Evolutionary conservation across 2,113 vertebrate species (phyloP), one percentile per base, ranked within the genome.

Genomic region (Elephas maximus): DNA sequence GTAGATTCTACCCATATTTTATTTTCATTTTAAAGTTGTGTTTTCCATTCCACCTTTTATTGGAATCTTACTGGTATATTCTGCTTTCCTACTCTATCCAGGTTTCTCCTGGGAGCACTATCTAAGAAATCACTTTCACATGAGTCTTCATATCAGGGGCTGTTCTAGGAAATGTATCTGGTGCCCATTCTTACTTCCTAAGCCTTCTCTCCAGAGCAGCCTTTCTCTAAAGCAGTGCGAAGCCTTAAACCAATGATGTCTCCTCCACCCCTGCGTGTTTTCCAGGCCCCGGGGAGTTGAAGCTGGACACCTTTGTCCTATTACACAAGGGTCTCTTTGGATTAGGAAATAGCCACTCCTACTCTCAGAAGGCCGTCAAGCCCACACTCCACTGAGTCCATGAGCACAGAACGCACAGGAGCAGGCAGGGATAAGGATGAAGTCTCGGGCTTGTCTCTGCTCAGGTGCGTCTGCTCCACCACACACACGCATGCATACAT

Each of bases 271-370:
- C 0, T 20, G 24, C 20, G 8, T 30, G 62, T 37, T 89, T 88
- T 62, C 26, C 48, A 94, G 62, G n/a, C n/a, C 20, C 26, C 76
- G 3, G 23, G 4, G 18, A 17, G 10, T n/a, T 69, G 57, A 26
- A 81, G 9, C 2, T 93, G 83, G 33, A 26, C 18, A 90, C 62
- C 33, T 93, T 78, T 89, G 93, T 93, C 37, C 82, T 88, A 3
- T 78, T 91, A 53, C 8, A 63, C 77, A 77, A 86, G 44, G 41
- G 23, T 45, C 60, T 76, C 45, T 94, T 90, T 82, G 73, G 63
- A 76, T 78, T 84, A 74, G n/a, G 37, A 91, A 76, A 95, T 26
- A 79, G 30, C 26, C 4, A 21, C 2, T 77, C 4, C 30, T 12
- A 2, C 6, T 24, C 11, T 81, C 18, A 37, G 48, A 73, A n/a